Conservation (phyloP, 2,888 invertebrate species). For the Theretra japonica region DNA sequence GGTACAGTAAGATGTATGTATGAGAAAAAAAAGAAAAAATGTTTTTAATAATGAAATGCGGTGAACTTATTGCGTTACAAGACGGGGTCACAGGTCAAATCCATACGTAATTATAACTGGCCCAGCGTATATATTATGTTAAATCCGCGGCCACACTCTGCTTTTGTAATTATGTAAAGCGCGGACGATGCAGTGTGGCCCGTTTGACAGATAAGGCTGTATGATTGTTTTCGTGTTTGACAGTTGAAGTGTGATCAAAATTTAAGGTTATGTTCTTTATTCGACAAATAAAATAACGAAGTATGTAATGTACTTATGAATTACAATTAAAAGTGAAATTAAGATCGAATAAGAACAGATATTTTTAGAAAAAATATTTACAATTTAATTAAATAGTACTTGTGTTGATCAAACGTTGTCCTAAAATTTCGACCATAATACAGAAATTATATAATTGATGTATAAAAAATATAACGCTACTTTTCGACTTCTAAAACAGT, state of each 20-base stretch:
- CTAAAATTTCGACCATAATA: too few relatives aligned
- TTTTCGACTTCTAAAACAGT: too few relatives aligned
- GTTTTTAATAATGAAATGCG: constrained; percentile 1
- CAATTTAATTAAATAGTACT: too few relatives aligned
- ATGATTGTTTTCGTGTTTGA: background rate
- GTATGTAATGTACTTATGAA: too few relatives aligned
- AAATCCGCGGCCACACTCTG: constrained; percentile 9
- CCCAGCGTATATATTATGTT: constrained; percentile 28
- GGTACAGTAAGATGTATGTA: background rate
- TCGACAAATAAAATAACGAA: background rate
- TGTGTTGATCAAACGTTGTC: too few relatives aligned
- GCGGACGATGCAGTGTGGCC: background rate
- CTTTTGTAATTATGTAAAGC: constrained; percentile 5
- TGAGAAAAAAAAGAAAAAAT: background rate
- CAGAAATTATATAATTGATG: too few relatives aligned
- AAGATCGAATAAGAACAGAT: too few relatives aligned
- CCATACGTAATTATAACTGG: constrained; percentile 27
- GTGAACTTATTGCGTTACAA: constrained; percentile 20
- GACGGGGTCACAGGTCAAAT: constrained; percentile 27
- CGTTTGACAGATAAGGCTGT: background rate
- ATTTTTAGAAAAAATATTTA: too few relatives aligned
- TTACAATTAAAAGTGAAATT: too few relatives aligned
- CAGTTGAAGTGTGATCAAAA: background rate
- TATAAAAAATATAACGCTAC: too few relatives aligned
- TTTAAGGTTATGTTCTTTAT: background rate